Evolutionary conservation across 2,888 invertebrate species (phyloP).

Genomic region (Nemoura dubitans): DNA sequence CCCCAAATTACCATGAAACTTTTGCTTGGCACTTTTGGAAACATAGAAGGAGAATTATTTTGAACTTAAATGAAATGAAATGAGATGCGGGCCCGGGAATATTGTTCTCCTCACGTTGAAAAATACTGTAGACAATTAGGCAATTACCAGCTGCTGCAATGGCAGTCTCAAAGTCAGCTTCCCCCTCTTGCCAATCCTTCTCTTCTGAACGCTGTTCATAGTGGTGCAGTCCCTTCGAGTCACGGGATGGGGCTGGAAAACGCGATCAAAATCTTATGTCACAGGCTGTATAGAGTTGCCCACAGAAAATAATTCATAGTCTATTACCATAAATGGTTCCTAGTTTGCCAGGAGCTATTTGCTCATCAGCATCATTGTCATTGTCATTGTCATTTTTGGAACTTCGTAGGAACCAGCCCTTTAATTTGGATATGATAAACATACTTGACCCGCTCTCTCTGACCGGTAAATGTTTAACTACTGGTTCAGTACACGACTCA

Average conservation of each 20-base stretch:
- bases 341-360: not conserved
- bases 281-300: too few species aligned
- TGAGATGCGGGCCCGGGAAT: too few species aligned
- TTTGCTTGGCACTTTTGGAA: too few species aligned
- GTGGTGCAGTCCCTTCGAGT: not conserved
- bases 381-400: not conserved
- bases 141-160: conserved; percentile 65
- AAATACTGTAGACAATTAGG: too few species aligned
- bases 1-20: too few species aligned
- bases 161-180: conserved; percentile 76
- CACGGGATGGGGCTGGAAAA: not conserved
- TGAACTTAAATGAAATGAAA: too few species aligned
- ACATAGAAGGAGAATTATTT: too few species aligned
- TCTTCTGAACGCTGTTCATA: not conserved
- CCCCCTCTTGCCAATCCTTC: conserved; percentile 41
- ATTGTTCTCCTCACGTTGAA: too few species aligned
- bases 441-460: not conserved
- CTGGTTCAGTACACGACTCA: too few species aligned
- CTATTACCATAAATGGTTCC: not conserved
- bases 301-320: not conserved
- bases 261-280: not conserved
- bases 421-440: not conserved
- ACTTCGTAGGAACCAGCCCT: not conserved
- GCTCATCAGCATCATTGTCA: not conserved
- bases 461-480: too few species aligned